Conservation (phyloP, 2,888 invertebrate genomes). For the Clepsis dumicolana region DNA sequence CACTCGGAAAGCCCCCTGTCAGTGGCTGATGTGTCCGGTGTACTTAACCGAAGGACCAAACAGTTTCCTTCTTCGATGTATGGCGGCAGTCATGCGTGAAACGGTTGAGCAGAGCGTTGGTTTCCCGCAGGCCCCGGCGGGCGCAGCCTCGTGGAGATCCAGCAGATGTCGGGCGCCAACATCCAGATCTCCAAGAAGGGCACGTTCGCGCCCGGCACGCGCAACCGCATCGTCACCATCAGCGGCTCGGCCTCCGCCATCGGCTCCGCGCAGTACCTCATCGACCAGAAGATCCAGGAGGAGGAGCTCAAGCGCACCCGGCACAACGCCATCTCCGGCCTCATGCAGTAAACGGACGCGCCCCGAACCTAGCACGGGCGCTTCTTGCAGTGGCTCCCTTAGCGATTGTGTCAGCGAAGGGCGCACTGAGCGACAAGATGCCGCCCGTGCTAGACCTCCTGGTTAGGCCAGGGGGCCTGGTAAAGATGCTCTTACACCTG, state of each 20-base stretch:
- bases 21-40: no score
- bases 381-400: no score
- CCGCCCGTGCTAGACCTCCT: no score
- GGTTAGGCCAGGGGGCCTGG: no score
- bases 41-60: no score
- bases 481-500: no score
- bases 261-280: slow-evolving; percentile 96
- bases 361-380: no score
- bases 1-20: no score
- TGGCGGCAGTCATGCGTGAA: background rate
- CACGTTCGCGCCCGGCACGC: slow-evolving; percentile 98
- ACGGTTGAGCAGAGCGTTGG: background rate
- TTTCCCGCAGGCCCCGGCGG: slow-evolving; percentile 93
- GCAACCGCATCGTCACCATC: slow-evolving; percentile 98
- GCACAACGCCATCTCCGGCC: slow-evolving; percentile 92
- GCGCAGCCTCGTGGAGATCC: slow-evolving; percentile 98
- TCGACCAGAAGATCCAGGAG: slow-evolving; percentile 98
- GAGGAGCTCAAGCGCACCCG: slow-evolving; percentile 98
- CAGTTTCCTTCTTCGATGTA: no score
- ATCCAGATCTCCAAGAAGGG: slow-evolving; percentile 99
- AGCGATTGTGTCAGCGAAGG: no score
- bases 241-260: slow-evolving; percentile 96
- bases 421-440: no score
- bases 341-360: slow-evolving; percentile 87
- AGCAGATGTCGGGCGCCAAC: slow-evolving; percentile 98